Percentiles rank a stretch among this genome's conserved stretches.
phyloP scores from a whole-genome alignment of 2,888 invertebrate genomes.

The Epistrophella euchroma region DNA sequence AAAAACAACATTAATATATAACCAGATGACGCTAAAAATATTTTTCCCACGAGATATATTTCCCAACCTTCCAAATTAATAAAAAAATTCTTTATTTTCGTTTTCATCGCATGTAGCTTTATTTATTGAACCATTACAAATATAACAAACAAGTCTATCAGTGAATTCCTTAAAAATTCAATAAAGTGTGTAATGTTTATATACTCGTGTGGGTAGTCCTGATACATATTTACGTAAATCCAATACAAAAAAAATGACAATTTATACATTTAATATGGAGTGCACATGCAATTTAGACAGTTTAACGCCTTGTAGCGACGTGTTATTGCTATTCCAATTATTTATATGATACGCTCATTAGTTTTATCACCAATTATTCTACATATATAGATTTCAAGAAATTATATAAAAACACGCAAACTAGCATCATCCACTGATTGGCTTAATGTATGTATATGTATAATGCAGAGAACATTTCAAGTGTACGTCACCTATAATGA shows the following conservation, averaged over 20 bases:
- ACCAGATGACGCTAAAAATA: background rate
- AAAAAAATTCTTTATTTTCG: background rate
- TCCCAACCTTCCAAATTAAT: background rate
- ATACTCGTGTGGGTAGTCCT: background rate
- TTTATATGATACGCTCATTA: conserved; percentile 79
- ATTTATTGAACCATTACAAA: conserved; percentile 9
- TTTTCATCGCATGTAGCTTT: background rate
- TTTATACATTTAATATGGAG: background rate
- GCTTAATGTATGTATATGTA: background rate
- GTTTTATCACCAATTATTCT: conserved; percentile 79
- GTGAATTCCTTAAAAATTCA: background rate
- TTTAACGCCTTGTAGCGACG: conserved; percentile 62
- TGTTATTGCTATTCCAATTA: conserved; percentile 77
- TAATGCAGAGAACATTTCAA: conserved; percentile 31
- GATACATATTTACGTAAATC: too few species aligned
- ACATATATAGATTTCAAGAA: conserved; percentile 11
- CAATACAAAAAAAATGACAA: background rate
- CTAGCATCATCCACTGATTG: conserved; percentile 13
- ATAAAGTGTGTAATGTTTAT: background rate
- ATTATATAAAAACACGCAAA: conserved; percentile 27
- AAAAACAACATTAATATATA: background rate
- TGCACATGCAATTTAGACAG: conserved; percentile 47
- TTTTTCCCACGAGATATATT: conserved; percentile 14
- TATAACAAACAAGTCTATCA: background rate
- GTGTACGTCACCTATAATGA: conserved; percentile 71